Percentiles rank a stretch among this genome's conserved stretches.
Conservation (phyloP, 1,140 invertebrate species). For the Teleogryllus occipitalis region DNA sequence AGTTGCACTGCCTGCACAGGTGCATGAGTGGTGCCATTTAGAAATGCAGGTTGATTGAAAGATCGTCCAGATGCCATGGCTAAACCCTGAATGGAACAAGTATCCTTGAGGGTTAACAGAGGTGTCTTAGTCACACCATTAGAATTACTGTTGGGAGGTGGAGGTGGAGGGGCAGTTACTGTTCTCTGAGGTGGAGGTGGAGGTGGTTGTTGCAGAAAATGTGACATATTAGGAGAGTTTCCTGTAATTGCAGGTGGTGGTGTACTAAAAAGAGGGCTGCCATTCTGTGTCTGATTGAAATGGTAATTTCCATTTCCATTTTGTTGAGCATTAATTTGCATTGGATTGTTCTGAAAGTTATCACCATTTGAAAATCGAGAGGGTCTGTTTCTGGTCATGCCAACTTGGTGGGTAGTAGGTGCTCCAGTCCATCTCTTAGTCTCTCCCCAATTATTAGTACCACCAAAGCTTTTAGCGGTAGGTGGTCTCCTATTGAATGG, state of each 20-base stretch:
- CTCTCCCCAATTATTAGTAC: background rate
- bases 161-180: background rate
- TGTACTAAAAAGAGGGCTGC: background rate
- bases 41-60: background rate
- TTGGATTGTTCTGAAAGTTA: background rate
- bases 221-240: background rate
- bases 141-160: background rate
- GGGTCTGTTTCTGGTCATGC: background rate
- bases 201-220: background rate
- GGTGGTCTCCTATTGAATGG: background rate
- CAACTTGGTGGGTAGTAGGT: background rate
- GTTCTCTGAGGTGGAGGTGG: background rate
- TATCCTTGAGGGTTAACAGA: background rate
- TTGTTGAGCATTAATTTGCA: background rate
- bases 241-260: background rate
- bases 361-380: background rate
- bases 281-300: background rate
- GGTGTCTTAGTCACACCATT: background rate
- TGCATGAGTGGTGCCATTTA: background rate
- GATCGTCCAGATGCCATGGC: background rate
- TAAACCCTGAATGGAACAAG: background rate
- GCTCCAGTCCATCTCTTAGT: background rate
- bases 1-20: background rate
- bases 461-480: background rate
- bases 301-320: background rate